Evolutionary conservation across 2,797 vertebrate genomes (phyloP).

Genomic region (Chloroceryle amazona): DNA sequence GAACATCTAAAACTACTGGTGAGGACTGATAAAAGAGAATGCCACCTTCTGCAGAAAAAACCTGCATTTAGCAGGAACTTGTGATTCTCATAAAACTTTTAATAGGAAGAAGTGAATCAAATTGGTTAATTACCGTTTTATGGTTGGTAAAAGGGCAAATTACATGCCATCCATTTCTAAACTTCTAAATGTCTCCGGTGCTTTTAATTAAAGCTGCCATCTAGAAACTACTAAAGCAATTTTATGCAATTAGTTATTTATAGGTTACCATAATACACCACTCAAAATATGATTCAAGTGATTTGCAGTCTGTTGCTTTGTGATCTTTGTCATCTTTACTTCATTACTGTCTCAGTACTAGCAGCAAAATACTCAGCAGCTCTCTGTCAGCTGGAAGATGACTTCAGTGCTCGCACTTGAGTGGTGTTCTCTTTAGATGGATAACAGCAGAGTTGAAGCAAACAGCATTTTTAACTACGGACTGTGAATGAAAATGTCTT

Average conservation of each 20-base stretch:
- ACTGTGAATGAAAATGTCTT: neutral
- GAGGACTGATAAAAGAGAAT: slow-evolving; percentile 71
- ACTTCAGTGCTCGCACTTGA: neutral
- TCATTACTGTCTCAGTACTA: neutral
- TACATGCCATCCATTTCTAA: slow-evolving; percentile 83
- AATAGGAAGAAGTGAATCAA: slow-evolving; percentile 84
- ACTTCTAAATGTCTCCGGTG: slow-evolving; percentile 81
- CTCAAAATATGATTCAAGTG: slow-evolving; percentile 81
- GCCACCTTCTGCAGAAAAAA: slow-evolving; percentile 78
- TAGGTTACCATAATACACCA: slow-evolving; percentile 81
- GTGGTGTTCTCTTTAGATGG: neutral
- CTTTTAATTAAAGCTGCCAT: slow-evolving; percentile 85
- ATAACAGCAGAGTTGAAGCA: neutral
- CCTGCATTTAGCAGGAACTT: slow-evolving; percentile 76
- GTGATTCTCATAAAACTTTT: slow-evolving; percentile 82
- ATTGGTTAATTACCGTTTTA: slow-evolving; percentile 86
- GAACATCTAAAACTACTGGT: slow-evolving; percentile 56
- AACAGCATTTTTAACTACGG: neutral
- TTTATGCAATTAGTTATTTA: slow-evolving; percentile 87
- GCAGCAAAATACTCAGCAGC: neutral
- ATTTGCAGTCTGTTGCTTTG: slow-evolving; percentile 78
- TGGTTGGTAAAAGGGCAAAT: slow-evolving; percentile 84
- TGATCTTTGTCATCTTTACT: slow-evolving; percentile 74
- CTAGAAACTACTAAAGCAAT: slow-evolving; percentile 83
- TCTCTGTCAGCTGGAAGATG: slow-evolving; percentile 2